Conservation (phyloP, 2,113 vertebrate genomes). For the Lipotes vexillifer region DNA sequence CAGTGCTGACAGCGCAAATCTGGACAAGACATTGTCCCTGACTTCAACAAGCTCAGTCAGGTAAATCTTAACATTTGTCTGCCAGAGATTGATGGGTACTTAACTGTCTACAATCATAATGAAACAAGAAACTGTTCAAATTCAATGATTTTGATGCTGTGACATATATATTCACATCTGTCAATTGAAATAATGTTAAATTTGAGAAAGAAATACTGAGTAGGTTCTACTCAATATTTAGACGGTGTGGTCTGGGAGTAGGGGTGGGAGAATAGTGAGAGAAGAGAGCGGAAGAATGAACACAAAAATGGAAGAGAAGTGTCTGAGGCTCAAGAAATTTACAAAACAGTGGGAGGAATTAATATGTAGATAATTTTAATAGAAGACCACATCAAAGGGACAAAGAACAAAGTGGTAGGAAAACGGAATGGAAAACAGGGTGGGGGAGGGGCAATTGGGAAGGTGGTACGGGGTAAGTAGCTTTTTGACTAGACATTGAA, state of each 20-base stretch:
- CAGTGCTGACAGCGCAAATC: background rate
- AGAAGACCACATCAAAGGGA: background rate
- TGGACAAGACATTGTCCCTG: background rate
- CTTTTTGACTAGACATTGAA: background rate
- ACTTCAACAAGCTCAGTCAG: background rate
- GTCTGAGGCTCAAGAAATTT: background rate
- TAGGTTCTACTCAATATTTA: background rate
- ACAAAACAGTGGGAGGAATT: background rate
- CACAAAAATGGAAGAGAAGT: background rate
- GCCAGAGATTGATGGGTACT: background rate
- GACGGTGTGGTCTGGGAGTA: background rate
- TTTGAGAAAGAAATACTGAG: background rate
- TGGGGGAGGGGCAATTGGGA: background rate
- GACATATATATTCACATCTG: background rate
- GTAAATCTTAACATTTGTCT: background rate
- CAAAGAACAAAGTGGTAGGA: background rate
- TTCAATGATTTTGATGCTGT: background rate
- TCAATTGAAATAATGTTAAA: background rate
- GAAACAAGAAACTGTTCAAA: background rate
- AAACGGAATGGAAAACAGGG: background rate
- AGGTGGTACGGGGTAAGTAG: background rate
- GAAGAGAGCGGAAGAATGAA: background rate
- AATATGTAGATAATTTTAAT: background rate
- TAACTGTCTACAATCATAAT: background rate
- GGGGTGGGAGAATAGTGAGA: background rate